Percentiles rank a stretch among this genome's conserved stretches.
phyloP scores from a whole-genome alignment of 2,797 vertebrate species.

The Enteromius thamalakanensis region DNA sequence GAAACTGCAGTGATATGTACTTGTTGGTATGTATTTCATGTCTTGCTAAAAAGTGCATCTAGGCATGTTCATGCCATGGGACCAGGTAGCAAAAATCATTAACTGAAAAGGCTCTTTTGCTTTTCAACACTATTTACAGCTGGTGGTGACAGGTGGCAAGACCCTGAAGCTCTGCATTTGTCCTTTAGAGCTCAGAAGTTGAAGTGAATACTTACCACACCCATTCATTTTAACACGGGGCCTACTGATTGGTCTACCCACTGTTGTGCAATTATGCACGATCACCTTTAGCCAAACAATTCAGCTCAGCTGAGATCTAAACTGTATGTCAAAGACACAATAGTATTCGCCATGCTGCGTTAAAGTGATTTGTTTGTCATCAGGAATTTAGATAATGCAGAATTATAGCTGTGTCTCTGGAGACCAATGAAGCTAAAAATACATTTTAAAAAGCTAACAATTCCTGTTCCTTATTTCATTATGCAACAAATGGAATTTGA shows the following conservation, averaged over 20 bases:
- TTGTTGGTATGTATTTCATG: too few relatives aligned
- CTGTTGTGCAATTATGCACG: not conserved
- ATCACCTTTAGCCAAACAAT: slow-evolving; percentile 4
- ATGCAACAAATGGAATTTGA: slow-evolving; percentile 48
- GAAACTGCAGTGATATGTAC: too few relatives aligned
- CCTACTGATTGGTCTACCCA: not conserved
- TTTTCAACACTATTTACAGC: slow-evolving; percentile 9
- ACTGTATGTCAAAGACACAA: not conserved
- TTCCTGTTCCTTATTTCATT: slow-evolving; percentile 26
- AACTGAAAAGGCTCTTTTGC: not conserved
- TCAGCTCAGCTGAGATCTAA: not conserved
- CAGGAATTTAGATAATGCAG: slow-evolving; percentile 16
- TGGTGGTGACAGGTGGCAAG: slow-evolving; percentile 2
- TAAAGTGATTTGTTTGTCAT: slow-evolving; percentile 14
- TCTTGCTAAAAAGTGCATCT: too few relatives aligned
- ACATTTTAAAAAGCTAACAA: slow-evolving; percentile 27
- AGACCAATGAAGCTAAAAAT: not conserved
- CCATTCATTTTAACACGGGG: not conserved
- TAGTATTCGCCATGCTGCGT: not conserved
- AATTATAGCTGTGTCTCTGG: not conserved
- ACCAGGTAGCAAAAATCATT: not conserved
- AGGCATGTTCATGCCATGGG: too few relatives aligned
- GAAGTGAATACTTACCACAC: slow-evolving; percentile 8
- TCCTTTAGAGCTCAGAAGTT: not conserved
- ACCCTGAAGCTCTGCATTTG: not conserved